Evolutionary conservation across 2,888 invertebrate genomes (phyloP).

Genomic region (Polydesmus complanatus): DNA sequence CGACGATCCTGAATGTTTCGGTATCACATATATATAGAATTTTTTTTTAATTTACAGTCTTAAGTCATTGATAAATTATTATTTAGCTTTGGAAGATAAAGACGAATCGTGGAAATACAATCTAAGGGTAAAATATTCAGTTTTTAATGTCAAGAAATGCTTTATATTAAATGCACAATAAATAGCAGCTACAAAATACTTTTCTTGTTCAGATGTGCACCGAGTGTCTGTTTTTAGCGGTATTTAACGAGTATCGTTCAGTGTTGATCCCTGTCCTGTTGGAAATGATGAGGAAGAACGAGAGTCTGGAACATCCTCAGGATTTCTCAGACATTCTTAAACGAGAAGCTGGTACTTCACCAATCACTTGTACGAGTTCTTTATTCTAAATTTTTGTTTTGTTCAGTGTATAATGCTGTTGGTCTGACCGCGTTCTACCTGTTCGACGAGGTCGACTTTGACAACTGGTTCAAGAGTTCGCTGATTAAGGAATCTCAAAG

Average conservation of each 20-base stretch:
- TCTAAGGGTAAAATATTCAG: conserved; percentile 49
- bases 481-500: conserved; percentile 67
- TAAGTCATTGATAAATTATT: no score
- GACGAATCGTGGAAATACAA: conserved; percentile 84
- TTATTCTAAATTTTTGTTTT: not conserved
- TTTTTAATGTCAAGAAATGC: not conserved
- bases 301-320: conserved; percentile 49
- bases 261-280: conserved; percentile 57
- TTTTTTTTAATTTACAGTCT: not conserved
- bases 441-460: conserved; percentile 86
- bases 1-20: conserved; percentile 77
- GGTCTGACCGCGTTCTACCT: conserved; percentile 77
- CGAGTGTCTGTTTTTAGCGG: conserved; percentile 66
- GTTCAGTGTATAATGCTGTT: conserved; percentile 68
- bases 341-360: conserved; percentile 57
- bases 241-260: conserved; percentile 65
- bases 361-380: no score
- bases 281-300: conserved; percentile 52
- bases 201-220: conserved; percentile 84
- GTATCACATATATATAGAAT: conserved; percentile 28
- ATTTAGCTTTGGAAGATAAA: conserved; percentile 12
- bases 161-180: no score
- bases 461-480: conserved; percentile 75
- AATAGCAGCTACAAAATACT: no score
- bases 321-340: conserved; percentile 64